A percentile compares a stretch with the other conserved stretches of the same genome.
These are phyloP conservation scores for Erebia epiphron DNA, from an alignment of 2,888 invertebrate genomes.

Conservation along the genomic window DNA sequence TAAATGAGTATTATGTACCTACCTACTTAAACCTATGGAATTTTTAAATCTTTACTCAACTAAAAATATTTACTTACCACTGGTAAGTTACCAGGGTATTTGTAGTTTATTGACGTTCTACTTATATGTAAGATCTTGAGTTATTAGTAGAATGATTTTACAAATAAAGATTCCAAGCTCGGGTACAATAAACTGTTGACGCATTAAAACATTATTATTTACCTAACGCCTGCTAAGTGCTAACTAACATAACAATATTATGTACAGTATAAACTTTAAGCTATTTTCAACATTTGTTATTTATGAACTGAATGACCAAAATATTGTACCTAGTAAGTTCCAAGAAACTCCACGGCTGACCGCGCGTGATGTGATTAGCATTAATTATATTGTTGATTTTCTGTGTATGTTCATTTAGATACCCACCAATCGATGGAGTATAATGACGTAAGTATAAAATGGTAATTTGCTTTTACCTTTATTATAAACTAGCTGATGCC, in stretches of 20 bases:
- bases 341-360: slow-evolving; percentile 19
- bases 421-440: neutral
- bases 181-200: neutral
- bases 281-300: neutral
- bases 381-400: slow-evolving; percentile 3
- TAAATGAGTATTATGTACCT: no score
- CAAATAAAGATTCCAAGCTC: neutral
- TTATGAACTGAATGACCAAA: slow-evolving; percentile 10
- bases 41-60: no score
- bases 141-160: no score
- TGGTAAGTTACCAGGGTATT: no score
- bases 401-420: neutral
- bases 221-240: neutral
- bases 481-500: no score
- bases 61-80: no score
- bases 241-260: neutral
- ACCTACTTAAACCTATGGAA: no score
- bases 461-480: no score
- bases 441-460: neutral
- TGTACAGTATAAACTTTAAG: neutral
- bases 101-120: no score
- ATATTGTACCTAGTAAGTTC: slow-evolving; percentile 19
- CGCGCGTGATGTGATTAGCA: slow-evolving; percentile 28
- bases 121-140: no score
- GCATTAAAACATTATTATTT: neutral